Percentiles rank a stretch among this genome's conserved stretches.
These are phyloP conservation scores for Alexandromys fortis DNA, from an alignment of 2,113 vertebrate genomes.

Conservation along the genomic window DNA sequence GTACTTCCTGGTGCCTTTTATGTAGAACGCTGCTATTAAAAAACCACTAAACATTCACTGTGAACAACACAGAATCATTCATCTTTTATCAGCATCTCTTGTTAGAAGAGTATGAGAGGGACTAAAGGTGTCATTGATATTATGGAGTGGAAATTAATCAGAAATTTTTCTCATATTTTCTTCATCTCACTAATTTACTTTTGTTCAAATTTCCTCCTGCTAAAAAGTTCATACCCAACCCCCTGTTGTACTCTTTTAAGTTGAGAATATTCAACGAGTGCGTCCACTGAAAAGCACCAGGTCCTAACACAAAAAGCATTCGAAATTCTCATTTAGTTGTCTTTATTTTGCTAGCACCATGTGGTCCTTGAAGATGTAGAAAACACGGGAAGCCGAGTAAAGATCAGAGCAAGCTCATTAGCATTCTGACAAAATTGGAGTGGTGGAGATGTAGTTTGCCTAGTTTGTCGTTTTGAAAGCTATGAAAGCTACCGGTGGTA, in stretches of 20 bases:
- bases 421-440: conserved; percentile 98
- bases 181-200: conserved; percentile 92
- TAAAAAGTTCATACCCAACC: conserved; percentile 93
- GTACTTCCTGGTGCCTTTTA: conserved; percentile 97
- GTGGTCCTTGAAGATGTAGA: conserved; percentile 99
- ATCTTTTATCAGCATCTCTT: conserved; percentile 98
- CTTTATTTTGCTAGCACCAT: conserved; percentile 99
- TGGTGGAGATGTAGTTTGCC: conserved; percentile 93
- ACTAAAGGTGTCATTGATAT: conserved; percentile 98
- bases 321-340: conserved; percentile 99
- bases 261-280: conserved; percentile 94
- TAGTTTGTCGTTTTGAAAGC: conserved; percentile 92
- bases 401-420: conserved; percentile 99
- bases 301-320: conserved; percentile 96
- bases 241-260: conserved; percentile 93
- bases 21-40: conserved; percentile 93
- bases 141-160: conserved; percentile 94
- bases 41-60: conserved; percentile 95
- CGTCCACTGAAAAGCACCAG: conserved; percentile 95
- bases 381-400: conserved; percentile 98
- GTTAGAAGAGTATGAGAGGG: conserved; percentile 92
- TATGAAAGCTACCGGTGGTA: conserved; percentile 92
- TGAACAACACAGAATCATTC: conserved; percentile 92
- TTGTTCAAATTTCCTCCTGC: conserved; percentile 89
- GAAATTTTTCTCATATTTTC: conserved; percentile 94